A percentile compares a stretch with the other conserved stretches of the same genome.
Evolutionary conservation across 2,888 invertebrate species (phyloP).

Genomic region (Hyposoter didymator): DNA sequence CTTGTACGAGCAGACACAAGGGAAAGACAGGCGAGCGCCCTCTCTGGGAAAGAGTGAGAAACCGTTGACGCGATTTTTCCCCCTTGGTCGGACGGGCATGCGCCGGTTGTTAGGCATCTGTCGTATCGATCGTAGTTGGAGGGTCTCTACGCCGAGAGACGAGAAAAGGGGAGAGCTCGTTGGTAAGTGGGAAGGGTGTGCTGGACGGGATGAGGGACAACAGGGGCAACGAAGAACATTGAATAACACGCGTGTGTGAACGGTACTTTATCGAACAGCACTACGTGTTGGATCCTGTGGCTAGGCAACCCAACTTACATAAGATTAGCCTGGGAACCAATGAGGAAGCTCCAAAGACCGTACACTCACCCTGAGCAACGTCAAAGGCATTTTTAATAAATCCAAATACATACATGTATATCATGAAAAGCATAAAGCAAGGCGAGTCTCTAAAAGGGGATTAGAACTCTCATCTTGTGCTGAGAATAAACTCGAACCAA

Average conservation of each 20-base stretch:
- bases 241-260: constrained; percentile 75
- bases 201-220: constrained; percentile 60
- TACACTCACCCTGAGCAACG: constrained; percentile 69
- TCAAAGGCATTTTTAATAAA: constrained; percentile 82
- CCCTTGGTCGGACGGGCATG: constrained; percentile 75
- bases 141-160: constrained; percentile 40
- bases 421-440: constrained; percentile 35
- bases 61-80: constrained; percentile 58
- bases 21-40: constrained; percentile 75
- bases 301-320: constrained; percentile 83
- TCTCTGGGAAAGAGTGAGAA: constrained; percentile 74
- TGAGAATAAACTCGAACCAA: constrained; percentile 71
- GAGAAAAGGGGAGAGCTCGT: constrained; percentile 30
- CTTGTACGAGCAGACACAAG: constrained; percentile 37
- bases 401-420: neutral
- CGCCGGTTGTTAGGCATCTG: constrained; percentile 82
- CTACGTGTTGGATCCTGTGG: constrained; percentile 77
- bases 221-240: constrained; percentile 49
- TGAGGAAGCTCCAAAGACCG: constrained; percentile 76
- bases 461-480: constrained; percentile 80
- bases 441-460: constrained; percentile 82
- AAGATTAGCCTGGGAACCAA: constrained; percentile 81
- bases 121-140: constrained; percentile 81
- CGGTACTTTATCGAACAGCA: constrained; percentile 66
- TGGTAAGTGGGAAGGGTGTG: constrained; percentile 62